Conservation (phyloP, 1,140 invertebrate species). For the Dryas iulia region DNA sequence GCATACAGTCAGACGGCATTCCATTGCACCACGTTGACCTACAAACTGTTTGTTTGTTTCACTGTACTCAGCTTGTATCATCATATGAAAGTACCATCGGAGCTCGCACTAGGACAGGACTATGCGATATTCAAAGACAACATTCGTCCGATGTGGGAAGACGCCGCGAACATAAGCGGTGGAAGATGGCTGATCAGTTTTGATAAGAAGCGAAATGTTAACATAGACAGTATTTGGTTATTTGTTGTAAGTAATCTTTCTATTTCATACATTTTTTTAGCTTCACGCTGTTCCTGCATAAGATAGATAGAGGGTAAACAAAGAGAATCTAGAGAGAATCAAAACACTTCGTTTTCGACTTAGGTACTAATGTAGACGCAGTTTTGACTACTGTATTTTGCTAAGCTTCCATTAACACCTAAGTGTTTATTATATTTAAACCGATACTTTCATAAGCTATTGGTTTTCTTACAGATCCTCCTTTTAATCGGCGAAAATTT, state of each 20-base stretch:
- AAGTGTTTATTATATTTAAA: no score
- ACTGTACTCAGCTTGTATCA: conserved; percentile 96
- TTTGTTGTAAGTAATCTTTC: conserved; percentile 93
- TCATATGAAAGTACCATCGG: conserved; percentile 95
- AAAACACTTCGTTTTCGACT: no score
- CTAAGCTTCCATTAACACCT: no score
- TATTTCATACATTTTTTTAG: no score
- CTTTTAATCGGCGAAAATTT: conserved; percentile 95
- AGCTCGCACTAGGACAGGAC: conserved; percentile 91
- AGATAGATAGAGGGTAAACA: background rate
- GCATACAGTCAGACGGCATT: no score
- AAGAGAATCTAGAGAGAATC: background rate
- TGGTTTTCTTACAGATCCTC: conserved; percentile 87
- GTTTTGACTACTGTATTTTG: no score
- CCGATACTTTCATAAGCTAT: no score
- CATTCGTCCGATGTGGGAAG: conserved; percentile 98
- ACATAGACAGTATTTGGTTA: conserved; percentile 95
- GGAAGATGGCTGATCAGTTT: conserved; percentile 96
- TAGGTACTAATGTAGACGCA: no score
- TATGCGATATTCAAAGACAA: conserved; percentile 97
- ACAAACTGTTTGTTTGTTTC: background rate
- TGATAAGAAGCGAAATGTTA: conserved; percentile 84
- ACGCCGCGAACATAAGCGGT: conserved; percentile 88
- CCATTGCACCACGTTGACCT: no score
- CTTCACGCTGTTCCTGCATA: no score